Base-by-base conservation (phyloP, 2,113 vertebrate species). In the Aix galericulata region DNA sequence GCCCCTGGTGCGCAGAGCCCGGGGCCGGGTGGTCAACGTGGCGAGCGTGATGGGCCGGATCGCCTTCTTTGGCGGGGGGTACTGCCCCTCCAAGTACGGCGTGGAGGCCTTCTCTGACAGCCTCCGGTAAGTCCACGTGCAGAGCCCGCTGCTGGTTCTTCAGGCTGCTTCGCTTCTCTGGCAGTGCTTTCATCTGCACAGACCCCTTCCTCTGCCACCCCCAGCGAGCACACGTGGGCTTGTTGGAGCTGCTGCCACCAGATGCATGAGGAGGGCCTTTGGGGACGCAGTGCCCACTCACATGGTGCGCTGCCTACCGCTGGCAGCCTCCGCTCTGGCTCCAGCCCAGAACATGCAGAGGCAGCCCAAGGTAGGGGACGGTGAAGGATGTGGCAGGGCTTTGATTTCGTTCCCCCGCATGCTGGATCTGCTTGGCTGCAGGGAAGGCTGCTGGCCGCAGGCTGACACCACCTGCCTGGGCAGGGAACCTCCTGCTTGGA, bases 31-130 rank as follows among this genome's bases (percentile, higher is more conserved):
- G 21, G 97, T 98, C 89, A 99, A 98, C 3, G 88, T 98, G 94
- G 85, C 98, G 93, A 99, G 98, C 31, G 89, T 98, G 32, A 86
- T 98, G 80, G 98, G 98, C 34, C 96, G 97, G 1, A 13, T 99
- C 12, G 73, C 98, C 44, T 17, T 82, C 3, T 63, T 96, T 0
- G 98, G 98, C 0, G 98, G 98, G 0, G 98, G 98, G 8, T 98
- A 99, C 93, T 98, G 97, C 12, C 81, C 98, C 74, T 98, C 98
- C 34, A 98, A 98, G 91, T 97, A 95, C 46, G 98, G 98, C 0
- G 98, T 99, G 11, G 98, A 99, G 86, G 98, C 98, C 62, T 98
- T 99, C 91, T 98, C 98, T 12, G 98, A 99, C 93, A 97, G 96
- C 32, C 95, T 98, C 16, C 95, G 98, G 98, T 99, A 21, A 52